Percentiles rank a stretch among this genome's conserved stretches.
These are phyloP conservation scores for Drosophila phalerata DNA, from an alignment of 2,888 invertebrate species.

Conservation along the genomic window DNA sequence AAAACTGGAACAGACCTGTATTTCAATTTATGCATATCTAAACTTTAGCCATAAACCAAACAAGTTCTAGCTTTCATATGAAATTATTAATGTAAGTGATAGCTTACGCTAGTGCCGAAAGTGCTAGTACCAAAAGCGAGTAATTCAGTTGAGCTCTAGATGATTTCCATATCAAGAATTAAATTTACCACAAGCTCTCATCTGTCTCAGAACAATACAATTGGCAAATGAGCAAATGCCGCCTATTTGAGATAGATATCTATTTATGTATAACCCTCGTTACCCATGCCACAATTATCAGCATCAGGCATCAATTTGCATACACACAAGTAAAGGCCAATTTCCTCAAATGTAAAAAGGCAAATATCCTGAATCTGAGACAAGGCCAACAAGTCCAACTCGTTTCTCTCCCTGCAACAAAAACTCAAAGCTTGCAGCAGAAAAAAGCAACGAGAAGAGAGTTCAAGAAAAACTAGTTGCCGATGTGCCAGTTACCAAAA, in stretches of 20 bases:
- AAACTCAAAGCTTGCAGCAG: slow-evolving; percentile 35
- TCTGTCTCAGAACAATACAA: slow-evolving; percentile 1
- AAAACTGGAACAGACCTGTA: not conserved
- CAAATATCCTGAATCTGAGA: slow-evolving; percentile 33
- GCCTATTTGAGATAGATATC: not conserved
- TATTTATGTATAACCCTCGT: slow-evolving; percentile 24
- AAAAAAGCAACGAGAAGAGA: slow-evolving; percentile 2
- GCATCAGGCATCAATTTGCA: slow-evolving; percentile 59
- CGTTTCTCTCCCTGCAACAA: slow-evolving; percentile 36
- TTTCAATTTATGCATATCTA: slow-evolving; percentile 1
- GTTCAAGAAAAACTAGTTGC: slow-evolving; percentile 46
- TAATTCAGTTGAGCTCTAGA: not conserved
- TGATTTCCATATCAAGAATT: not conserved
- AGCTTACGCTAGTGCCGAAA: not conserved
- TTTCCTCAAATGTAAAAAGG: slow-evolving; percentile 50
- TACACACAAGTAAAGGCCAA: slow-evolving; percentile 48
- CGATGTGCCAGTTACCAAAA: slow-evolving; percentile 23
- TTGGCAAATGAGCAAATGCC: slow-evolving; percentile 23
- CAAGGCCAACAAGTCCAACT: slow-evolving; percentile 32
- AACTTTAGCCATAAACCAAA: not conserved
- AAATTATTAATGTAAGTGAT: not conserved
- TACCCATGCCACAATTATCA: slow-evolving; percentile 46
- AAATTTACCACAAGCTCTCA: not conserved
- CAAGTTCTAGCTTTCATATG: not conserved
- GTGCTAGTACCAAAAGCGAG: not conserved